Evolutionary conservation across 2,888 invertebrate species (phyloP), one percentile per base, ranked within the genome.

Genomic region (Agrilus cyanescens): DNA sequence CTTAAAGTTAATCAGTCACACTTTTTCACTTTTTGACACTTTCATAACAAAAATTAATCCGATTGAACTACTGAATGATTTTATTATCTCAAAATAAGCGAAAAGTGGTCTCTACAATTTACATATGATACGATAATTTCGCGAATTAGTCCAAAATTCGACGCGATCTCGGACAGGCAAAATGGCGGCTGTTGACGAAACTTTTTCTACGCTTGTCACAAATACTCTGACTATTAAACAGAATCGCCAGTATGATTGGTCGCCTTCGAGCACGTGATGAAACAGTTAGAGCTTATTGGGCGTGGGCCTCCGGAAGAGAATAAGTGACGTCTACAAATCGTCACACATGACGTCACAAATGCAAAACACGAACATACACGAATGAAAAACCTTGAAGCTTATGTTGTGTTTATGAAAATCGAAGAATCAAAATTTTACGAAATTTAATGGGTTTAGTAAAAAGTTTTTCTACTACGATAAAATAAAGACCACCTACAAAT

Each of bases 151-250:
- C 75, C 75, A 75, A 78, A 81, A 76, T 78, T 77, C 78, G 74
- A 76, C 78, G 75, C 75, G 78, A 78, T 78, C 78, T 75, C 75
- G 75, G 75, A 78, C 78, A 79, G 79, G 79, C 84, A 88, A 88
- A 82, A 88, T 88, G 88, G 88, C 87, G 85, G 86, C 85, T 85
- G 83, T 84, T 85, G 85, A 85, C 85, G 84, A 84, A 84, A 86
- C 81, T 86, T 87, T 85, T 86, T 84, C 82, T 85, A 85, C 84
- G 85, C 86, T 86, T 86, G 86, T 86, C 86, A 86, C 80, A 83
- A 82, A 74, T 75, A 72, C 72, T 71, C 70, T 70, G 69, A 68
- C 66, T 69, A 70, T 62, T 63, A 66, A 63, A 57, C 59, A 60
- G 66, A 62, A 59, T 57, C 53, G 48, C 47, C 41, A 12, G 45